A percentile compares a stretch with the other conserved stretches of the same genome.
These are phyloP conservation scores for Sycophila sp. DNA, from an alignment of 1,140 invertebrate genomes.

Conservation along the genomic window DNA sequence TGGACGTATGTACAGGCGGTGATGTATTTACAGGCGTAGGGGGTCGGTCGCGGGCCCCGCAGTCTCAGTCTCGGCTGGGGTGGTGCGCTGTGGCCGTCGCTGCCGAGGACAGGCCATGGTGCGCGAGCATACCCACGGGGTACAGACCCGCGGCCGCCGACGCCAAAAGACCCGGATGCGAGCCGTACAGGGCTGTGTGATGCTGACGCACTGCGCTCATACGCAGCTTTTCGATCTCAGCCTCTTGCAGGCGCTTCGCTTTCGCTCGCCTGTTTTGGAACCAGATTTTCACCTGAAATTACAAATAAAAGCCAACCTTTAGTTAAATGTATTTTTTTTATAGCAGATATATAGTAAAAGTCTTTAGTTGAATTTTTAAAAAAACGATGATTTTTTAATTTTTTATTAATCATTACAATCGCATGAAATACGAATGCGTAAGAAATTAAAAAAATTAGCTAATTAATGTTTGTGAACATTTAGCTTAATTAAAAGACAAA, in stretches of 20 bases:
- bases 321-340: no score
- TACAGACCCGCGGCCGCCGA: conserved; percentile 50
- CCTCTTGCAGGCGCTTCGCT: conserved; percentile 93
- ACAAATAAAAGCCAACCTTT: background rate
- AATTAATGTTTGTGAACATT: no score
- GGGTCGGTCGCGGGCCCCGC: no score
- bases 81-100: background rate
- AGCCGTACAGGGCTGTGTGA: conserved; percentile 63
- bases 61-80: background rate
- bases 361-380: no score
- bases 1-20: conserved; percentile 31
- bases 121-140: conserved; percentile 56
- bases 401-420: no score
- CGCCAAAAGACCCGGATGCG: conserved; percentile 58
- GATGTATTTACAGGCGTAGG: background rate
- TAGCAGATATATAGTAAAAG: no score
- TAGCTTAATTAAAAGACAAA: no score
- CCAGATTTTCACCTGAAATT: conserved; percentile 92
- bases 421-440: no score
- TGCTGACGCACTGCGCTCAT: conserved; percentile 75
- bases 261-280: conserved; percentile 97
- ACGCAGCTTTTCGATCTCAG: conserved; percentile 89
- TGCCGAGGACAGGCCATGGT: conserved; percentile 46
- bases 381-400: no score
- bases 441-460: no score